Base-by-base conservation (phyloP, 2,113 vertebrate species). In the Gobio gobio region DNA sequence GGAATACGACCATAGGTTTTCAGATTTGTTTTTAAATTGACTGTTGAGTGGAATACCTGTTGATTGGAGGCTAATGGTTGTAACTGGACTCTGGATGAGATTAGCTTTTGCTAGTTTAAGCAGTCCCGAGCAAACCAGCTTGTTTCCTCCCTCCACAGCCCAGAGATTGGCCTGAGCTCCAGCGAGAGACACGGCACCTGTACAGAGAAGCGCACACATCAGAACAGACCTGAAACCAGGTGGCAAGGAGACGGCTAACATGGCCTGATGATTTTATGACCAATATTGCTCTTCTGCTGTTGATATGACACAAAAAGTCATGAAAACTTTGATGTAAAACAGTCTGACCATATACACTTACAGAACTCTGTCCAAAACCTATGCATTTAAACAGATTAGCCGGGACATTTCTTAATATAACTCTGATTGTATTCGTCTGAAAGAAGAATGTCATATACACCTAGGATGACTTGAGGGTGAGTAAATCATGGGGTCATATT, bases 131-230 rank as follows among this genome's bases (percentile, higher is more conserved):
- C 98, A 99, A 45, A 99, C 95, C 91, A 99, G 91, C 87, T 97
- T 99, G 90, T 99, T 99, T 61, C 98, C 97, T 88, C 98, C 98
- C 92, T 99, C 98, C 80, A 99, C 97, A 0, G 97, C 95, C 98
- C 98, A 99, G 77, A 97, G 94, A 93, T 96, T 97, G 91, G 96
- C 95, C 89, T 99, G 98, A 16, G 96, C 96, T 24, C 98, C 97
- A 0, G 96, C 97, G 87, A 99, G 92, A 0, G 96, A 97, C 93
- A 99, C 97, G 59, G 97, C 98, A 33, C 98, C 98, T 99, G 89
- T 58, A 77, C 18, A 84, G 36, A 63, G 10, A 61, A 64, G n/a
- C 36, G 22, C 66, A 78, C 2, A 88, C 43, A 87, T 78, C 88
- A 85, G 89, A 10, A 85, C 26, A 88, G 18, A 70, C 61, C 8